Percentiles rank a stretch among this genome's conserved stretches.
phyloP scores from a whole-genome alignment of 30 jellyfish, hydroid and myxozoan species.

The Hydractinia echinata region DNA sequence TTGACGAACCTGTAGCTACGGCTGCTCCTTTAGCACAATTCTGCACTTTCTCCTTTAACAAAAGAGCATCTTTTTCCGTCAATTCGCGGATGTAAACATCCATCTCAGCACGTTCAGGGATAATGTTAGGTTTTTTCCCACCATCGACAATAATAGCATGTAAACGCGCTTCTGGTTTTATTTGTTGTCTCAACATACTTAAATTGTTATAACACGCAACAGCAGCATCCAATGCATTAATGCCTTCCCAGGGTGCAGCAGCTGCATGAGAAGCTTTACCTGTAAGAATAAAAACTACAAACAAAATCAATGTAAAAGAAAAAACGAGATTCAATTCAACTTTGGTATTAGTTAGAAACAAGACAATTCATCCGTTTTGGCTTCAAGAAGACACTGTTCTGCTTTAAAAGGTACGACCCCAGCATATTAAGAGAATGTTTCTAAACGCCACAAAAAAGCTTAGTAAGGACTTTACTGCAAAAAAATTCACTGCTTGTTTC shows the following conservation, averaged over 20 bases:
- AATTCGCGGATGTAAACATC: conserved; percentile 50
- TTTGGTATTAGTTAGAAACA: too few relatives aligned
- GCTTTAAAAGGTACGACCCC: too few relatives aligned
- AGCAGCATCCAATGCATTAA: conserved; percentile 91
- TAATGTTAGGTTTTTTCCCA: conserved; percentile 74
- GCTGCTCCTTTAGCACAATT: conserved; percentile 85
- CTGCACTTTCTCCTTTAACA: conserved; percentile 32
- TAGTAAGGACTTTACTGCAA: too few relatives aligned
- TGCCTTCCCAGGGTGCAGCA: conserved; percentile 85
- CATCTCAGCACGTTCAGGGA: conserved; percentile 57
- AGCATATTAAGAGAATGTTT: too few relatives aligned
- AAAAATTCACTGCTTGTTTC: too few relatives aligned
- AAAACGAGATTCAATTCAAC: too few relatives aligned
- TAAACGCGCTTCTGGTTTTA: conserved; percentile 56
- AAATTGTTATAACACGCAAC: conserved; percentile 60
- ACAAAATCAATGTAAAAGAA: too few relatives aligned
- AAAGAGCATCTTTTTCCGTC: conserved; percentile 46
- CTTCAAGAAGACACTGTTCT: too few relatives aligned
- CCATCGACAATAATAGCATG: conserved; percentile 79
- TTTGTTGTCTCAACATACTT: conserved; percentile 88
- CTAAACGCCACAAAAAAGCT: too few relatives aligned
- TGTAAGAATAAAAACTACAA: neutral
- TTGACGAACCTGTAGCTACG: conserved; percentile 48
- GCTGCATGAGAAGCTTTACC: conserved; percentile 95
- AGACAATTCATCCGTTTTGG: too few relatives aligned